Evolutionary conservation across 1,140 invertebrate species (phyloP), one percentile per base, ranked within the genome.

Genomic region (Drosophila melanogaster): DNA sequence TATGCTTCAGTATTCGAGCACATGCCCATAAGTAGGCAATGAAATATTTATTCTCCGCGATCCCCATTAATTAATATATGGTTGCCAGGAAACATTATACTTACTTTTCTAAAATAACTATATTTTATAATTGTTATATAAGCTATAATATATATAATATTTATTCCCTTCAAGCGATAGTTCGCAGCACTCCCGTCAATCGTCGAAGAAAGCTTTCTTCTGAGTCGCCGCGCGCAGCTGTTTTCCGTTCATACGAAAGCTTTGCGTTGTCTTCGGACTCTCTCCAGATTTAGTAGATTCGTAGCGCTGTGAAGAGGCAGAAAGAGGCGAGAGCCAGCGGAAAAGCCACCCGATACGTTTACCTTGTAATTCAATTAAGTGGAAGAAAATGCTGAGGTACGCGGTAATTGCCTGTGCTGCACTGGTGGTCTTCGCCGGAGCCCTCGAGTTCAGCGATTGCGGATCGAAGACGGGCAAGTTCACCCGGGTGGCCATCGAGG

Each of bases 381-480:
- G 30, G 35, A 56, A 44, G 30, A 56, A 83, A 47, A 86, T 87
- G 83, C 81, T 83, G 49, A 87, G 81, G 35, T 47, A 73, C 54
- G 62, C 62, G 53, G 77, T 44, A 46, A 83, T 57, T 79, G 61
- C 61, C 46, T 83, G 75, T 40, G 64, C 62, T 44, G 44, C 70
- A 22, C 22, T 87, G 47, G 55, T 89, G 44, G 58, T 75, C 62
- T 62, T 54, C 40, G 70, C 43, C 19, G 44, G 70, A 53, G 76
- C 35, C 43, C 64, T 59, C 67, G 77, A 44, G 65, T 87, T 75
- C 67, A 77, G 15, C 12, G 84, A 87, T 47, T 87, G 84, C 22
- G 95, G 95, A 37, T 95, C 95, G 4, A 93, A 93, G 60, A 79
- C 93, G 44, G 94, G 94, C 0, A 93, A 92, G 26, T 93, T 95